Conservation (phyloP, 2,113 vertebrate species). For the Tychaedon coryphoeus region DNA sequence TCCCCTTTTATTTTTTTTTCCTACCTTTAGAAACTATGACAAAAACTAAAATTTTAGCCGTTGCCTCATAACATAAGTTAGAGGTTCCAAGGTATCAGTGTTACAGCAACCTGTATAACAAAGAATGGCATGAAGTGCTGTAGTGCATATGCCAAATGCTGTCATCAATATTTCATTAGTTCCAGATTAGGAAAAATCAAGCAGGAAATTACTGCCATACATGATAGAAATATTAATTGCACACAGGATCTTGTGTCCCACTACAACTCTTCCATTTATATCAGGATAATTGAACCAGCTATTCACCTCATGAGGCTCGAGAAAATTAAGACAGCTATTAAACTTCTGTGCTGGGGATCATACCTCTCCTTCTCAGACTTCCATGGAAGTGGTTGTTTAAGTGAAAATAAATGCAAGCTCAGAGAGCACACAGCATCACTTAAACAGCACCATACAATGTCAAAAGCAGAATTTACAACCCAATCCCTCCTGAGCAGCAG, state of each 20-base stretch:
- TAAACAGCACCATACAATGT: not conserved
- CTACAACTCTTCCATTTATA: not conserved
- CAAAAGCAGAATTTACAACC: not conserved
- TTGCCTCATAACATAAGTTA: not conserved
- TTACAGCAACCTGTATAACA: not conserved
- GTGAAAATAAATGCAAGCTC: not conserved
- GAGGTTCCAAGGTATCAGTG: not conserved
- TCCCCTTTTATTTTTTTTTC: not conserved
- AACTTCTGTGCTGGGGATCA: not conserved
- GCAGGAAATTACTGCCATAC: not conserved
- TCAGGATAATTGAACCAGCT: not conserved
- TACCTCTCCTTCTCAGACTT: not conserved
- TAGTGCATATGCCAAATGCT: not conserved
- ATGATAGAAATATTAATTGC: not conserved
- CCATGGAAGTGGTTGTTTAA: not conserved
- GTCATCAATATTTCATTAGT: not conserved
- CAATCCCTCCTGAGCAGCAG: not conserved
- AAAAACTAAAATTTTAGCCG: not conserved
- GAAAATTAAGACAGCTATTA: not conserved
- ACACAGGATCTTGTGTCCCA: not conserved
- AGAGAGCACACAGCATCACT: not conserved
- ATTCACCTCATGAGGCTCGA: not conserved
- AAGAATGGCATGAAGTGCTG: fast-evolving
- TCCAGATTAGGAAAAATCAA: not conserved
- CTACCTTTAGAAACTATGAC: not conserved